These are phyloP conservation scores for Lutraria lutraria DNA, from an alignment of 2,888 invertebrate genomes.

Conservation along the genomic window DNA sequence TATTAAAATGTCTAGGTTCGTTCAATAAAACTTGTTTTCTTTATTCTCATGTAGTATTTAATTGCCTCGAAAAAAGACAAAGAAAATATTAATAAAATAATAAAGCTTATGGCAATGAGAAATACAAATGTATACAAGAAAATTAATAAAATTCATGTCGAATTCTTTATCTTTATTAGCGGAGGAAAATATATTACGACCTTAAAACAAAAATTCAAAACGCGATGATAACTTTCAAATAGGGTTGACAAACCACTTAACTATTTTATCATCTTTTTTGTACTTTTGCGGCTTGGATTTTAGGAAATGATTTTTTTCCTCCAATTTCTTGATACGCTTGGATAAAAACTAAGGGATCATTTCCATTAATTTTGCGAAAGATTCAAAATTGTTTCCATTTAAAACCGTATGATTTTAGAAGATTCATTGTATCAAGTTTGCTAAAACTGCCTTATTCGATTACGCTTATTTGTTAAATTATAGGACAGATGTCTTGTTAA, in stretches of 20 bases:
- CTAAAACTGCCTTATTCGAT: conserved; percentile 39
- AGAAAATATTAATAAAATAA: not conserved
- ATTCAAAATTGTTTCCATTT: conserved; percentile 28
- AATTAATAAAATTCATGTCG: no score
- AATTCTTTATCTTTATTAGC: no score
- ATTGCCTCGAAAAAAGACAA: not conserved
- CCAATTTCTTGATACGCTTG: not conserved
- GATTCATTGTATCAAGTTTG: conserved; percentile 29
- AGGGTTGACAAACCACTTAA: not conserved
- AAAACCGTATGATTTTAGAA: conserved; percentile 28
- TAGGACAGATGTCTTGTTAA: conserved; percentile 50
- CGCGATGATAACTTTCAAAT: no score
- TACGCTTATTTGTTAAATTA: conserved; percentile 52
- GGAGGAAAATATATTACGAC: no score
- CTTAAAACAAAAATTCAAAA: no score
- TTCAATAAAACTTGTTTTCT: not conserved
- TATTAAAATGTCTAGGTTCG: not conserved
- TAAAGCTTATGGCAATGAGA: no score
- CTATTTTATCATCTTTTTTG: not conserved
- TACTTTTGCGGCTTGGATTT: not conserved
- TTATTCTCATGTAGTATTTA: not conserved
- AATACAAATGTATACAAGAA: no score
- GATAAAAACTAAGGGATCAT: not conserved
- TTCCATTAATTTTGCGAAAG: conserved; percentile 13
- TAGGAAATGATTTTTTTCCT: not conserved